A percentile compares a stretch with the other conserved stretches of the same genome.
These are phyloP conservation scores for Eilema depressum DNA, from an alignment of 2,888 invertebrate genomes.

Conservation along the genomic window DNA sequence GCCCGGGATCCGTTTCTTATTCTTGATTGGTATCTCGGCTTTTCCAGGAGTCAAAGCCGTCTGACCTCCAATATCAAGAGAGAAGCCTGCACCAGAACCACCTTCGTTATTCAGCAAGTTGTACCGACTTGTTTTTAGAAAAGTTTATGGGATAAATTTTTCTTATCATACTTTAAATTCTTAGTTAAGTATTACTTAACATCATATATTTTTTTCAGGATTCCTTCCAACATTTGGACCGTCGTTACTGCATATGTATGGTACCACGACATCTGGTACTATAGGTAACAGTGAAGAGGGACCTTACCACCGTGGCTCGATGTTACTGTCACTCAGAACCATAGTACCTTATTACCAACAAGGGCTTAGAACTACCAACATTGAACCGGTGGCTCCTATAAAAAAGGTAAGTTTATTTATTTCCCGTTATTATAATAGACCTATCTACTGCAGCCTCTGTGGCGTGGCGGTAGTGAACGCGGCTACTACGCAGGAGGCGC, in stretches of 20 bases:
- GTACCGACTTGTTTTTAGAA: not conserved
- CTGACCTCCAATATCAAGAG: not conserved
- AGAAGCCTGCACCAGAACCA: not conserved
- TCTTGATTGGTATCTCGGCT: too few relatives aligned
- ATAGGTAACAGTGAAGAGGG: conserved; percentile 71
- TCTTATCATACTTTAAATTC: not conserved
- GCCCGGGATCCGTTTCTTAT: too few relatives aligned
- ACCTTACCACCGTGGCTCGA: conserved; percentile 89
- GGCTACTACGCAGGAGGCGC: too few relatives aligned
- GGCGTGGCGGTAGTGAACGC: too few relatives aligned
- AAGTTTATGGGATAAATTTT: not conserved
- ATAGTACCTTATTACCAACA: conserved; percentile 88
- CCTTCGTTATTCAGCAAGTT: not conserved
- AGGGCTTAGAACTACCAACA: conserved; percentile 62
- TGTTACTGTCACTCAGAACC: conserved; percentile 91
- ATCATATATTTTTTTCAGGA: conserved; percentile 68
- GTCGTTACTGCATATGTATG: conserved; percentile 92
- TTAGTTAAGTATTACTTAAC: not conserved
- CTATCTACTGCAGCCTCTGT: too few relatives aligned
- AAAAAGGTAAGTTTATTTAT: conserved; percentile 55
- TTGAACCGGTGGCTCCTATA: conserved; percentile 71
- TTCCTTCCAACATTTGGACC: conserved; percentile 95
- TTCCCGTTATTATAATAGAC: too few relatives aligned
- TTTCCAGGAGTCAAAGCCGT: not conserved
- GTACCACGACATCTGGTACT: conserved; percentile 61